These are phyloP conservation scores for Hestina assimilis DNA, from an alignment of 1,140 invertebrate species.

Conservation along the genomic window DNA sequence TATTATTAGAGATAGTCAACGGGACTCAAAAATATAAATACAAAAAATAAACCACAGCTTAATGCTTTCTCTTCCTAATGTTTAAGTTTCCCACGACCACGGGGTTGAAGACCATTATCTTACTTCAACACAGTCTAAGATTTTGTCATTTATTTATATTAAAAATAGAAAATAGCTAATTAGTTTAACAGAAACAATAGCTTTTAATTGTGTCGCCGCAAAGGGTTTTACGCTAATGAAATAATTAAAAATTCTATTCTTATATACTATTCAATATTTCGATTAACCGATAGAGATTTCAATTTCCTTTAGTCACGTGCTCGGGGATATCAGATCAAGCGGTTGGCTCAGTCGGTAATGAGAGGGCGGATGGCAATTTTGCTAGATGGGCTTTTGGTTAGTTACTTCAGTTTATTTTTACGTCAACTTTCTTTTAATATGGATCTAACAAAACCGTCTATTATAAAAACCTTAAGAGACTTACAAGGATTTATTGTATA, in stretches of 20 bases:
- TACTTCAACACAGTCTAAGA: too few species aligned
- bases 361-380: slow-evolving; percentile 73
- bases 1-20: too few species aligned
- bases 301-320: slow-evolving; percentile 76
- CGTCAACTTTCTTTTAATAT: slow-evolving; percentile 61
- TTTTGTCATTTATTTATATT: too few species aligned
- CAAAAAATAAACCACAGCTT: too few species aligned
- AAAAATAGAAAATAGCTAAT: background rate
- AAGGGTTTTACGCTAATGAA: background rate
- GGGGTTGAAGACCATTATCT: too few species aligned
- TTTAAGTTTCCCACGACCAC: too few species aligned
- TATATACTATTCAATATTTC: slow-evolving; percentile 63
- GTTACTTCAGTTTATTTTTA: slow-evolving; percentile 48
- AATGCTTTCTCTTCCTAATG: too few species aligned
- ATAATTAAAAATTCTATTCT: slow-evolving; percentile 60
- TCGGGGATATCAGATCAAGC: slow-evolving; percentile 68
- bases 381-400: slow-evolving; percentile 73
- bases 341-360: slow-evolving; percentile 72
- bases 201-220: background rate
- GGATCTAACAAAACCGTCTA: background rate
- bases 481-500: too few species aligned
- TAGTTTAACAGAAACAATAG: background rate
- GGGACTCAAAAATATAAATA: too few species aligned
- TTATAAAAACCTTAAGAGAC: background rate
- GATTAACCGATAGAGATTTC: slow-evolving; percentile 76